A percentile compares a stretch with the other conserved stretches of the same genome.
Conservation (phyloP, 2,888 invertebrate species). For the Polia nebulosa region DNA sequence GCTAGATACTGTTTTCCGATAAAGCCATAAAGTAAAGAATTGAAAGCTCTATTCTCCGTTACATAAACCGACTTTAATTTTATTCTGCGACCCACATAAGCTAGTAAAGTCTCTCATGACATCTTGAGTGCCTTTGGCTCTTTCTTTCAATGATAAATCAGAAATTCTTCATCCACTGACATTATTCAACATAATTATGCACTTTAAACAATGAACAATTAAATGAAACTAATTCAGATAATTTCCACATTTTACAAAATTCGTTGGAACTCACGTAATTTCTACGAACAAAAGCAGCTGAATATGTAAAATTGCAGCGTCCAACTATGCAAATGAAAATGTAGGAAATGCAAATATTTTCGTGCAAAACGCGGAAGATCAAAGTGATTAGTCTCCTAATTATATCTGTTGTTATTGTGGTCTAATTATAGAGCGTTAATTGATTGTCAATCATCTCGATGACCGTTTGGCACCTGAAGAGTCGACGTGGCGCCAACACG, state of each 20-base stretch:
- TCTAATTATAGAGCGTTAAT: conserved; percentile 43
- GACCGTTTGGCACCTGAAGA: conserved; percentile 46
- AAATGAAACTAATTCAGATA: conserved; percentile 10
- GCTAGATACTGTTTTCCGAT: conserved; percentile 44
- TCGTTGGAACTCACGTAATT: conserved; percentile 5
- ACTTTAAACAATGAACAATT: conserved; percentile 4
- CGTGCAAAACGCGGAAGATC: conserved; percentile 21
- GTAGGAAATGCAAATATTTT: conserved; percentile 2
- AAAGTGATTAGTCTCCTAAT: conserved; percentile 35
- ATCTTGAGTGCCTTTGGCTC: conserved; percentile 13
- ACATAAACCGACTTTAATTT: conserved; percentile 51
- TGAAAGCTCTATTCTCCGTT: conserved; percentile 39
- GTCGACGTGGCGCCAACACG: conserved; percentile 46
- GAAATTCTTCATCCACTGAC: not conserved
- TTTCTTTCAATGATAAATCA: conserved; percentile 14
- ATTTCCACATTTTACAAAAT: not conserved
- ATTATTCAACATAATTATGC: not conserved
- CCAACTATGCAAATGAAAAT: conserved; percentile 12
- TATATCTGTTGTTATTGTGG: conserved; percentile 23
- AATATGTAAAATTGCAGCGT: not conserved
- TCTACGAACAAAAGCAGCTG: not conserved
- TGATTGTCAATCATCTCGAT: conserved; percentile 45
- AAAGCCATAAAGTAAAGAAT: conserved; percentile 37
- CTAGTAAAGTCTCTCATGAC: conserved; percentile 12
- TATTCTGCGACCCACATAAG: conserved; percentile 44